Base-by-base conservation (phyloP, 2,888 invertebrate species). In the Megaustenia siamemsis region DNA sequence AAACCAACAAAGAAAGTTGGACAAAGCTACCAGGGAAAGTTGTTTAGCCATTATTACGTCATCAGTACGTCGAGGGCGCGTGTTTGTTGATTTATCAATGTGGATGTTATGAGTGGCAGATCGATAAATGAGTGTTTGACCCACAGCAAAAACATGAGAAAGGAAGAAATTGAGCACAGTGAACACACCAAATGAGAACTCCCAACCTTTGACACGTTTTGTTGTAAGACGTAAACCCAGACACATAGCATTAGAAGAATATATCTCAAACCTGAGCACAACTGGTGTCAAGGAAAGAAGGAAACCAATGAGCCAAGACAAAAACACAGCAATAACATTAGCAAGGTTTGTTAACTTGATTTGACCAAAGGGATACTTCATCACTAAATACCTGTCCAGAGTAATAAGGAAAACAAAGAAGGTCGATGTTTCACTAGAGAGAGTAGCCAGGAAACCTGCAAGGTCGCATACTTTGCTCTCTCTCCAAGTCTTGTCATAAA, bases 11-110 rank as follows among this genome's bases (percentile, higher is more conserved):
- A n/a, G n/a, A n/a, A n/a, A n/a, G n/a, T n/a, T n/a, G n/a, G n/a
- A n/a, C n/a, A n/a, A n/a, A n/a, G n/a, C n/a, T 24, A 92, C 90
- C 12, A 92, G 83, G 1, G 90, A 89, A 89, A 92, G 92, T 86
- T 91, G 91, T 49, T 89, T 87, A 4, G 91, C 92, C 8, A 92
- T 90, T 38, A 18, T 69, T 38, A 69, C 35, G 35, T 69, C 69
- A 8, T 60, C 21, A 60, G 60, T 35, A 32, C 38, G 38, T 69
- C 69, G 35, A 32, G 35, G 15, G 15, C 6, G 24, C 6, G 10
- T n/a, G 12, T 60, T 60, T 6, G 60, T 60, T 12, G 60, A 12
- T 60, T 12, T n/a, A 12, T 60, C 24, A 60, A n/a, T 21, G 5
- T 21, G 12, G 12, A 12, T 60, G 60, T 60, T 60, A 21, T 60